Base-by-base conservation (phyloP, 2,797 vertebrate genomes). In the Hemitrygon akajei region DNA sequence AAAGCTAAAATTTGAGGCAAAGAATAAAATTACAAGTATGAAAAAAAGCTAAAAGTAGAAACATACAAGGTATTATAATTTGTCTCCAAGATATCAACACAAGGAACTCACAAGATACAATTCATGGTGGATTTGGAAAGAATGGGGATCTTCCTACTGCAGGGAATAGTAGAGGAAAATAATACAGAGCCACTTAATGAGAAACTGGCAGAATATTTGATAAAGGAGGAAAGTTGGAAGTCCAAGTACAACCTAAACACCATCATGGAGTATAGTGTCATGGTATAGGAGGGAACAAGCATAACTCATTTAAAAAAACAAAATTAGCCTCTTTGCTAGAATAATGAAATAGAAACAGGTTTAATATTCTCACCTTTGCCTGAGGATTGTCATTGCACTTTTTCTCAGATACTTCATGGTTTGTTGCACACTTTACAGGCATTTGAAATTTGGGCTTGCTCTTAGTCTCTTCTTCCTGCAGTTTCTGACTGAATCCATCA, bases 401-500 rank as follows among this genome's bases (percentile, higher is more conserved):
- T 16, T 93, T 95, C 91, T 94, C 95, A 94, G 47, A 81, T 18
- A 94, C 93, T 77, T 34, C 4, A 82, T 96, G 94, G 77, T 94
- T 94, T 92, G 94, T 95, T 87, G 0, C 34, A 0, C 94, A 94
- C 58, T 95, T 96, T 84, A 95, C 94, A 73, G 96, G 94, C 94
- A 96, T 96, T 95, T 97, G 97, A 94, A 97, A 99, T 95, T 96
- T 98, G 91, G 97, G 96, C 93, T 98, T 97, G 75, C 95, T 97
- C 96, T 96, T 98, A 94, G 97, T 97, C 69, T 96, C 97, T 77
- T 98, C 97, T 95, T 98, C 98, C 94, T 97, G 98, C 95, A 99
- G 98, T 95, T 98, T 97, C 95, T 99, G 99, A 95, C 97, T 98
- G 95, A 99, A 99, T 94, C 99, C 99, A 94, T 98, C 98, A 18